Base-by-base conservation (phyloP, 2,797 vertebrate species). In the Myotis findleyi region DNA sequence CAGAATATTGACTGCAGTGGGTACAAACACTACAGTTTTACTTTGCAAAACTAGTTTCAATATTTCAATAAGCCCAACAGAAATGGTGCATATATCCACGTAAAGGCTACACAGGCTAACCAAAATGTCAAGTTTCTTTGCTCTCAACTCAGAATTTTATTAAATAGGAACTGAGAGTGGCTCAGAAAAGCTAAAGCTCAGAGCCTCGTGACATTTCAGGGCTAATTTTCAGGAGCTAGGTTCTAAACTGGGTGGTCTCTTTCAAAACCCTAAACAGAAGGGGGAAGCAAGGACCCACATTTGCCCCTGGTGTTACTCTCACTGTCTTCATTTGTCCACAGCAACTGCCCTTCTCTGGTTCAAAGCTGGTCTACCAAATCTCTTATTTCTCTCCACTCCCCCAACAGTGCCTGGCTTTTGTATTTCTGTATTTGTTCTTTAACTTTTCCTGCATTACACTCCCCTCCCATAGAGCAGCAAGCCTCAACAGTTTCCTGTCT, bases 51-150 rank as follows among this genome's bases (percentile, higher is more conserved):
- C 38, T 36, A 64, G 53, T 87, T 94, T 82, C 77, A 59, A 3
- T 92, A 75, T 95, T 97, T 92, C 90, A 88, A 49, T 77, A 96
- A 79, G 93, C 38, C 62, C 79, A 69, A 87, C n/a, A 88, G 86
- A 79, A 72, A 41, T 21, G 41, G 36, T 38, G 36, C 41, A 18
- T 36, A 36, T 64, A 36, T 51, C 62, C 68, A 79, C 59, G 87
- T 85, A 51, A 93, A 82, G 64, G 44, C 30, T 79, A 11, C 13
- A 57, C 13, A n/a, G 81, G 18, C 25, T 53, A 82, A 84, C 55
- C 72, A 79, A 91, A 95, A 95, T 68, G 85, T 94, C 64, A 55
- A 23, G 66, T 59, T 76, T 79, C 89, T 57, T 87, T 68, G 72
- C 47, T 77, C 23, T 91, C 72, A 73, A 47, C 41, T 92, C 44